Conservation (phyloP, 2,797 vertebrate genomes). For the Falco columbarius region DNA sequence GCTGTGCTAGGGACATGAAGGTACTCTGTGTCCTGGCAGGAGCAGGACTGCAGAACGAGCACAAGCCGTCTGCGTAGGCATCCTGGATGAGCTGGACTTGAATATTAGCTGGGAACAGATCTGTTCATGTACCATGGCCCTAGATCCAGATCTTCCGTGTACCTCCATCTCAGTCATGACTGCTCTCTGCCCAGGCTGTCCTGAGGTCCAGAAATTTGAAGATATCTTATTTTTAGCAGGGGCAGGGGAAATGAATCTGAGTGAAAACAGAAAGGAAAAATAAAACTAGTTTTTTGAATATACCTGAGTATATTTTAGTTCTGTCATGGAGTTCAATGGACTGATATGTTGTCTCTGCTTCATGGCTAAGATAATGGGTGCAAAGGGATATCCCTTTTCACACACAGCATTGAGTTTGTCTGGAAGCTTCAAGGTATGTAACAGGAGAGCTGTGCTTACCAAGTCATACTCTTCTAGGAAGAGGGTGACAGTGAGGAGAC, state of each 20-base stretch:
- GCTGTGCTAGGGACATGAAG: not conserved
- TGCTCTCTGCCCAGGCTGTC: not conserved
- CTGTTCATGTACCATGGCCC: rapidly evolving
- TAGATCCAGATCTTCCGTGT: not conserved
- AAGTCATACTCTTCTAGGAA: not conserved
- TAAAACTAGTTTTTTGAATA: not conserved
- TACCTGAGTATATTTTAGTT: not conserved
- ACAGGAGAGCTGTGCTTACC: not conserved
- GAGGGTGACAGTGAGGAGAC: not conserved
- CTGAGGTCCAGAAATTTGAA: not conserved
- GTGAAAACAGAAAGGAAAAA: not conserved
- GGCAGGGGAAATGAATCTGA: not conserved
- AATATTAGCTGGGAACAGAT: not conserved
- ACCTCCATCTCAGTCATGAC: not conserved
- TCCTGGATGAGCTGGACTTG: not conserved
- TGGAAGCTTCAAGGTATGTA: not conserved
- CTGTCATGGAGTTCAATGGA: not conserved
- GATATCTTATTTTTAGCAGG: not conserved
- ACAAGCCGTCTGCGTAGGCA: not conserved
- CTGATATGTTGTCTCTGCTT: not conserved
- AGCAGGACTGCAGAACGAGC: not conserved
- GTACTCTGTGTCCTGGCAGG: not conserved
- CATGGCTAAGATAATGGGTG: rapidly evolving
- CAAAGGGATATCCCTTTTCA: not conserved
- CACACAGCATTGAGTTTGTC: not conserved